Evolutionary conservation across 2,888 invertebrate species (phyloP).

Genomic region (Caenorhabditis uteleia): DNA sequence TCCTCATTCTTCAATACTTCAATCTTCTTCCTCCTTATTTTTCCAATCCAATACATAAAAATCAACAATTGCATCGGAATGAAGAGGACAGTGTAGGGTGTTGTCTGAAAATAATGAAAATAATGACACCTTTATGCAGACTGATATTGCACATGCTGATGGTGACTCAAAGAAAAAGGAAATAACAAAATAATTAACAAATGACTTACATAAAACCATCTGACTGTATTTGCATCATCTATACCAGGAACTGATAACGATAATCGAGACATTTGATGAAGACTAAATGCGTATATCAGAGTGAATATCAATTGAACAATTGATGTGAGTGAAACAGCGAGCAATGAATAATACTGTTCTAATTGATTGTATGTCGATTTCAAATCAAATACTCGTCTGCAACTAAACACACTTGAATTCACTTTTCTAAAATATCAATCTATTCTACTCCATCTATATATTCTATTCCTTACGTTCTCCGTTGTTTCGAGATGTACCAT

Average conservation of each 20-base stretch:
- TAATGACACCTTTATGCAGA: too few species aligned
- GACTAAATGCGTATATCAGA: slow-evolving; percentile 14
- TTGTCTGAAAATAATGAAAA: slow-evolving; percentile 19
- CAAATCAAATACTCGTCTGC: slow-evolving; percentile 15
- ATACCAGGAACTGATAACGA: slow-evolving; percentile 3
- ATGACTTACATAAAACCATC: slow-evolving; percentile 35
- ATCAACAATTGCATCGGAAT: slow-evolving; percentile 11
- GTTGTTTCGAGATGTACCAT: slow-evolving; percentile 30
- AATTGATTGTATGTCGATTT: slow-evolving; percentile 24
- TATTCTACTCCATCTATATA: too few species aligned
- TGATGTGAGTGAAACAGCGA: slow-evolving; percentile 24
- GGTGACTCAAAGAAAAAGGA: neutral
- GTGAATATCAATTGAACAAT: slow-evolving; percentile 27
- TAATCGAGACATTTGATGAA: slow-evolving; percentile 11
- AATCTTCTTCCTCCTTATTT: slow-evolving; percentile 8
- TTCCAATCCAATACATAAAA: slow-evolving; percentile 16
- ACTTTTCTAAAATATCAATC: too few species aligned
- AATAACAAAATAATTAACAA: slow-evolving; percentile 3
- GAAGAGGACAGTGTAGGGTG: slow-evolving; percentile 21
- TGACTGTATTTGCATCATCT: slow-evolving; percentile 19
- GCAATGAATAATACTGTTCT: slow-evolving; percentile 21
- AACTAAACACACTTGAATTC: slow-evolving; percentile 6
- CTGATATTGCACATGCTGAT: too few species aligned
- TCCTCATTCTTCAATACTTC: too few species aligned
- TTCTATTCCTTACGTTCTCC: too few species aligned